These are phyloP conservation scores for Cyrtonyx montezumae DNA, from an alignment of 2,113 vertebrate genomes.

Conservation along the genomic window DNA sequence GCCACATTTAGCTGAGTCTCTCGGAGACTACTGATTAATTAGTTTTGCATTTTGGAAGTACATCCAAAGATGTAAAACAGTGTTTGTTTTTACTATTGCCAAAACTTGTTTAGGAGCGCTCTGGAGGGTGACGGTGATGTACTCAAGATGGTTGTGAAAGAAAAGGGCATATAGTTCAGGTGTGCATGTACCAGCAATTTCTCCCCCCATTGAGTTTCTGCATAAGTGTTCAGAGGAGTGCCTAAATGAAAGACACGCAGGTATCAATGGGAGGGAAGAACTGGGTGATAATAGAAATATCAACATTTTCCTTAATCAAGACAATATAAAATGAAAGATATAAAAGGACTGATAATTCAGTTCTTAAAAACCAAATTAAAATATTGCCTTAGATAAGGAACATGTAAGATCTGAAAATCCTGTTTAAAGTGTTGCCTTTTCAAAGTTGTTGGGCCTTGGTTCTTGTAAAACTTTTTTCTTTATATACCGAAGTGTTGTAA, in stretches of 20 bases:
- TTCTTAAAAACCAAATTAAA: not conserved
- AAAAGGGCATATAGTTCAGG: slow-evolving; percentile 49
- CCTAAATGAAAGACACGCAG: not conserved
- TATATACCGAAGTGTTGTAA: slow-evolving; percentile 39
- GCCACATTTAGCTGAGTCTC: slow-evolving; percentile 66
- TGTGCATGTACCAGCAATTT: slow-evolving; percentile 52
- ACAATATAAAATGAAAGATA: not conserved
- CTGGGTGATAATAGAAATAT: not conserved
- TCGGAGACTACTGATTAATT: slow-evolving; percentile 77
- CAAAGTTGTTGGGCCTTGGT: slow-evolving; percentile 1
- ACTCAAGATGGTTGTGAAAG: slow-evolving; percentile 53
- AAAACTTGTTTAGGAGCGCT: slow-evolving; percentile 73
- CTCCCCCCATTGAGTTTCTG: not conserved
- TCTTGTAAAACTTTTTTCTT: not conserved
- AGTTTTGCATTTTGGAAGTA: slow-evolving; percentile 77
- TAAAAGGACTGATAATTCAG: not conserved
- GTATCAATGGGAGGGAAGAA: not conserved
- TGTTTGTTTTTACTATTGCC: slow-evolving; percentile 78
- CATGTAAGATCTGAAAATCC: slow-evolving; percentile 38
- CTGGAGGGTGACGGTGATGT: slow-evolving; percentile 30
- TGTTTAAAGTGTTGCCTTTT: slow-evolving; percentile 9
- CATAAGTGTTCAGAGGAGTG: not conserved
- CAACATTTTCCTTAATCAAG: not conserved
- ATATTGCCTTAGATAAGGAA: not conserved
- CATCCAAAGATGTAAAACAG: slow-evolving; percentile 74